Evolutionary conservation across 2,113 vertebrate genomes (phyloP), one percentile per base, ranked within the genome.

Genomic region (Emydura subglobosa): DNA sequence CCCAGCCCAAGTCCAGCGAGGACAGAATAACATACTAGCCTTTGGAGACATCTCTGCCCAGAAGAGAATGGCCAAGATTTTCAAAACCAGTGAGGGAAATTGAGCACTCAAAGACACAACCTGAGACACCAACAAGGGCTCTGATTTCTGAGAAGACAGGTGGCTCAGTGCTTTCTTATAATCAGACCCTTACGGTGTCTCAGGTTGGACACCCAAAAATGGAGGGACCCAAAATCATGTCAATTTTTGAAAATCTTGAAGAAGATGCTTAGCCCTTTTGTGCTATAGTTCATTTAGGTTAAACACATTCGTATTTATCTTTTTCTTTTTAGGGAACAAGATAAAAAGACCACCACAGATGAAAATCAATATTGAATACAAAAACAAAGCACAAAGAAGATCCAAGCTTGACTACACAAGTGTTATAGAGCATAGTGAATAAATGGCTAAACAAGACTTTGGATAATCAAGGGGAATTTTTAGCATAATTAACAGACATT

Each of bases 21-120:
- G 39, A 29, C 21, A 29, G 19, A 29, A 10, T 17, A 11, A 22
- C 0, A 2, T 2, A 25, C 7, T 54, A 34, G 1, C 31, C 74
- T 16, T 5, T 1, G 25, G 61, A 47, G 47, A 2, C 10, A 8
- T 39, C 19, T 31, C 8, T 9, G 44, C n/a, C 59, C 54, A 21
- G n/a, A 25, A 47, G 29, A 29, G 27, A 19, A 79, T 44, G 27
- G 2, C 27, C 24, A 39, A 9, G n/a, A 7, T 29, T 6, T 76
- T 82, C 54, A 2, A 27, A 10, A 88, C 49, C 2, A n/a, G 29
- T 7, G 1, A 42, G 51, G 5, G 25, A 25, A 47, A 27, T 3
- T 72, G 19, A n/a, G 17, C 34, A 72, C 2, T 72, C 65, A 39
- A 4, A 21, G 65, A 39, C 65, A 72, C 42, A 78, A 47, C 2